Evolutionary conservation across 1,140 invertebrate genomes (phyloP).

Genomic region (Solenopsis invicta): DNA sequence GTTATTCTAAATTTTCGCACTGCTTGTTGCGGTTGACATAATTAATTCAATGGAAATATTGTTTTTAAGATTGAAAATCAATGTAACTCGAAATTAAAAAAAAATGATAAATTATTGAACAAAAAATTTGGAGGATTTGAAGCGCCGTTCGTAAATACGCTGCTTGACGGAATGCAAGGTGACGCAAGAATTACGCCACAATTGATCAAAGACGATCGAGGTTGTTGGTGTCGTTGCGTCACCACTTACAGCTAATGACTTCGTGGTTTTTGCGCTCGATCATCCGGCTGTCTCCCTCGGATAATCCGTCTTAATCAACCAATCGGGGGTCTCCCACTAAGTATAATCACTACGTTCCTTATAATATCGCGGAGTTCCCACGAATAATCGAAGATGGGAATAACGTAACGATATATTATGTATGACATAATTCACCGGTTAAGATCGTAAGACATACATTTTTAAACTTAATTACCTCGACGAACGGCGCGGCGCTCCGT

Average conservation of each 20-base stretch:
- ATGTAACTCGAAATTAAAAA: too few species aligned
- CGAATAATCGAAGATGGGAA: constrained; percentile 30
- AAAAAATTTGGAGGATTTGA: background rate
- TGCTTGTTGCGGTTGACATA: background rate
- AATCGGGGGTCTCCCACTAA: background rate
- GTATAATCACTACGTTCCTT: constrained; percentile 27
- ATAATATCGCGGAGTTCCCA: constrained; percentile 40
- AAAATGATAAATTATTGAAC: background rate
- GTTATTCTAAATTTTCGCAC: background rate
- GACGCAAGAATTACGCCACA: constrained; percentile 39
- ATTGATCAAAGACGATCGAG: constrained; percentile 48
- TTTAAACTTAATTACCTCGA: constrained; percentile 13
- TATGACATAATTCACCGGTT: background rate
- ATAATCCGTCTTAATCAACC: constrained; percentile 55
- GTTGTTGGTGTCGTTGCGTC: constrained; percentile 48
- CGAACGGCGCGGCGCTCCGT: background rate
- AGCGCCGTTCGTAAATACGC: background rate
- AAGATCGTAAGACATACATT: background rate
- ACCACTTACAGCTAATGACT: constrained; percentile 37
- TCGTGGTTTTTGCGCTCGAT: constrained; percentile 45
- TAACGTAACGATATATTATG: constrained; percentile 9
- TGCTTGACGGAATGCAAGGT: constrained; percentile 20
- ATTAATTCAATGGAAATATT: background rate
- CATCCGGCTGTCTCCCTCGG: constrained; percentile 39
- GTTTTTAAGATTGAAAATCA: too few species aligned